Conservation (phyloP, 1,140 invertebrate genomes). For the Brachionus plicatilis region DNA sequence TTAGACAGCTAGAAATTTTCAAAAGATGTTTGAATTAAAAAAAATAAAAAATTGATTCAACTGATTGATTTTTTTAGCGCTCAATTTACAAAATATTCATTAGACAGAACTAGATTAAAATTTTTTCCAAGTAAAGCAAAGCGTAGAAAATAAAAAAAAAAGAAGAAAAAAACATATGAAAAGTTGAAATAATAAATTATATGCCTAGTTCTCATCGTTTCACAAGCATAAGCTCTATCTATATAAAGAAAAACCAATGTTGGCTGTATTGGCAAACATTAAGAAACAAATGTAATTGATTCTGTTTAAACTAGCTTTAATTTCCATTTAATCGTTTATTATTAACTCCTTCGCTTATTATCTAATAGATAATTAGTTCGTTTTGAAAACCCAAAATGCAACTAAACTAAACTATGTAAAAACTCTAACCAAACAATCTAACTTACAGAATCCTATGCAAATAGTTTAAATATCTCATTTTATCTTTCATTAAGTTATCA, state of each 20-base stretch:
- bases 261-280: not conserved
- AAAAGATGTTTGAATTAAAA: not conserved
- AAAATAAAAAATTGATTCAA: not conserved
- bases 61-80: not conserved
- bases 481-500: slow-evolving; percentile 33
- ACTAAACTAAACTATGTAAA: not conserved
- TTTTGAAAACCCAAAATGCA: not conserved
- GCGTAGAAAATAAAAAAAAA: not conserved
- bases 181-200: not conserved
- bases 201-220: not conserved
- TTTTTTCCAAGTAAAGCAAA: not conserved
- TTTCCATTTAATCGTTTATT: slow-evolving; percentile 16
- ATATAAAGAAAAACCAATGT: not conserved
- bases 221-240: not conserved
- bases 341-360: slow-evolving; percentile 14
- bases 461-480: not conserved
- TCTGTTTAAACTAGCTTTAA: not conserved
- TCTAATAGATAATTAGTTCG: slow-evolving; percentile 25
- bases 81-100: not conserved
- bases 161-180: not conserved
- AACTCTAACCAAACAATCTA: not conserved
- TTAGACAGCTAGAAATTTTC: not conserved
- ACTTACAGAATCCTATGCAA: not conserved
- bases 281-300: not conserved
- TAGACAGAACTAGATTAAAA: not conserved